A percentile compares a stretch with the other conserved stretches of the same genome.
These are phyloP conservation scores for Aphyosemion australe DNA, from an alignment of 2,113 vertebrate genomes.

Conservation along the genomic window DNA sequence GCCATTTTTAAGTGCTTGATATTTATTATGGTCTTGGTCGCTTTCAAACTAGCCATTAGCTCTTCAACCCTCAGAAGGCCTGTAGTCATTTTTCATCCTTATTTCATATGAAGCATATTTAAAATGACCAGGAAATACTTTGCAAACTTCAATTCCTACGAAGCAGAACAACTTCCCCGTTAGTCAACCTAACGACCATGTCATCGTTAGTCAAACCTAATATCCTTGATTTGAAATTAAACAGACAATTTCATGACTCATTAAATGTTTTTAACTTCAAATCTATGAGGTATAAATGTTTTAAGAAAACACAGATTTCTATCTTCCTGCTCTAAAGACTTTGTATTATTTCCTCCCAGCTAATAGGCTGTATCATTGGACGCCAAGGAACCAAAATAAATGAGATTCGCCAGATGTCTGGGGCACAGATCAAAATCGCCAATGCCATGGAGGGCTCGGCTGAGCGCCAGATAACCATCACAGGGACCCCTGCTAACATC, in stretches of 20 bases:
- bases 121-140: not conserved
- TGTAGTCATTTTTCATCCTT: too few species aligned
- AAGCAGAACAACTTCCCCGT: conserved; percentile 4
- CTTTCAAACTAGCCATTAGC: too few species aligned
- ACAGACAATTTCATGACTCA: conserved; percentile 33
- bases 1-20: too few species aligned
- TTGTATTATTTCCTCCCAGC: conserved; percentile 78
- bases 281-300: not conserved
- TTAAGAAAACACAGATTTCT: conserved; percentile 4
- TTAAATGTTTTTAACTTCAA: conserved; percentile 15
- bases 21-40: too few species aligned
- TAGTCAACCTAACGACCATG: not conserved
- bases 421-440: conserved; percentile 99
- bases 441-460: conserved; percentile 97
- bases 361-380: conserved; percentile 99
- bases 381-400: conserved; percentile 99
- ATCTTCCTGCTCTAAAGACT: conserved; percentile 34
- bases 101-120: not conserved
- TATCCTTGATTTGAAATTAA: conserved; percentile 27
- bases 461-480: conserved; percentile 98
- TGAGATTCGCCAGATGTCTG: conserved; percentile 99
- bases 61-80: too few species aligned
- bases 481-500: conserved; percentile 97
- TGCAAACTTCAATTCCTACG: not conserved
- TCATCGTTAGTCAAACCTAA: conserved; percentile 17